Percentiles rank a stretch among this genome's conserved stretches.
Evolutionary conservation across 2,888 invertebrate species (phyloP).

Genomic region (Spodoptera picta): DNA sequence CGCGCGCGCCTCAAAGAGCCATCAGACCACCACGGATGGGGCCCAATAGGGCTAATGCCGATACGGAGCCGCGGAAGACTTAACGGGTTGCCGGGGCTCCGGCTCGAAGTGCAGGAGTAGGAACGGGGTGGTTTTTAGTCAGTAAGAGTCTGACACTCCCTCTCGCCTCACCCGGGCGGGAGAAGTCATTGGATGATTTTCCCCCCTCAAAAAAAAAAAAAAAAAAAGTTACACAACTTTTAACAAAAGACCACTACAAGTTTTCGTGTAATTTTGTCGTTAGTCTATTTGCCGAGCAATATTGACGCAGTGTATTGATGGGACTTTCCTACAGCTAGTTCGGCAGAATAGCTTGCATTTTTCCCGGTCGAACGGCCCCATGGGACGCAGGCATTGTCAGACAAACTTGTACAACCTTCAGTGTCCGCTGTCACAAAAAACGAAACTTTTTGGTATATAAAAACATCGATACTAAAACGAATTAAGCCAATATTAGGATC

Average conservation of each 20-base stretch:
- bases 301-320: slow-evolving; percentile 21
- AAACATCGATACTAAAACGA: slow-evolving; percentile 16
- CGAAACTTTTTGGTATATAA: slow-evolving; percentile 12
- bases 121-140: no score
- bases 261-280: slow-evolving; percentile 1
- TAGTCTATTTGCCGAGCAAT: slow-evolving; percentile 14
- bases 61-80: no score
- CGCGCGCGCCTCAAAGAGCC: no score
- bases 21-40: no score
- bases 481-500: slow-evolving; percentile 1
- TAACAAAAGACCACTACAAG: neutral
- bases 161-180: no score
- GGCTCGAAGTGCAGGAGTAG: no score
- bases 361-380: slow-evolving; percentile 27
- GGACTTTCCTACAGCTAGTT: slow-evolving; percentile 3
- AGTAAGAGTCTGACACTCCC: no score
- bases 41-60: no score
- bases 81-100: no score
- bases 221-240: no score
- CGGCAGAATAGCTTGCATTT: slow-evolving; percentile 34
- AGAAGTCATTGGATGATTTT: no score
- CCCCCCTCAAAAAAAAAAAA: no score
- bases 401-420: slow-evolving; percentile 17
- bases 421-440: slow-evolving; percentile 24
- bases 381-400: slow-evolving; percentile 27